phyloP scores from a whole-genome alignment of 2,113 vertebrate genomes.

The Oostethus manadensis region DNA sequence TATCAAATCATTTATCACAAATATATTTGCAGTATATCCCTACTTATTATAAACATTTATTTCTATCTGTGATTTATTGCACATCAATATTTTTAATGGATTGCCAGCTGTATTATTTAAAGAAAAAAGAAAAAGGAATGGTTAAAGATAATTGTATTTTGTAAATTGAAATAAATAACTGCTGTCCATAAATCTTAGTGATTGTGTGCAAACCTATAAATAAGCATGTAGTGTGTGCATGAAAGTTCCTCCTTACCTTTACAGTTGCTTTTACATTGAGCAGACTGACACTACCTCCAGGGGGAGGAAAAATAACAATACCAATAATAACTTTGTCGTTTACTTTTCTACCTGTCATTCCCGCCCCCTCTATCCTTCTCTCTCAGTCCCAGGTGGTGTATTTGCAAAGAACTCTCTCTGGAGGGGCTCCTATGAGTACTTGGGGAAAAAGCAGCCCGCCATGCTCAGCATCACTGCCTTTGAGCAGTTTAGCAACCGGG shows the following conservation, averaged over 20 bases:
- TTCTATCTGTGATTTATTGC: too few relatives aligned
- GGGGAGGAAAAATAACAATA: neutral
- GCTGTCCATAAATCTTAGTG: too few relatives aligned
- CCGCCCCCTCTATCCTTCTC: neutral
- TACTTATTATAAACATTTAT: too few relatives aligned
- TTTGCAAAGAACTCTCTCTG: slow-evolving; percentile 94
- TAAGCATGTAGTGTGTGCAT: too few relatives aligned
- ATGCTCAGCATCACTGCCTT: slow-evolving; percentile 93
- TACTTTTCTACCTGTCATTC: neutral
- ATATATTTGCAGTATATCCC: too few relatives aligned
- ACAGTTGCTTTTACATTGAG: neutral
- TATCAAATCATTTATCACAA: too few relatives aligned
- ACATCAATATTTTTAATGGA: too few relatives aligned
- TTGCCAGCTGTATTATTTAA: too few relatives aligned
- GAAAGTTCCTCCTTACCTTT: neutral
- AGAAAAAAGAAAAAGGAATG: too few relatives aligned
- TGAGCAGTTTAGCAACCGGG: slow-evolving; percentile 79
- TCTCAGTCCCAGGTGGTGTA: slow-evolving; percentile 85
- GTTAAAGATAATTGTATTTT: too few relatives aligned
- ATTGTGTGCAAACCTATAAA: too few relatives aligned
- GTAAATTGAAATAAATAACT: too few relatives aligned
- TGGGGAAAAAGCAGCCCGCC: slow-evolving; percentile 94
- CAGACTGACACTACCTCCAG: neutral
- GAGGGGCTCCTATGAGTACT: slow-evolving; percentile 96
- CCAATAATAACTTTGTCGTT: neutral